phyloP scores from a whole-genome alignment of 53 echinoderm and acorn worm genomes.

The Actinopyga echinites region DNA sequence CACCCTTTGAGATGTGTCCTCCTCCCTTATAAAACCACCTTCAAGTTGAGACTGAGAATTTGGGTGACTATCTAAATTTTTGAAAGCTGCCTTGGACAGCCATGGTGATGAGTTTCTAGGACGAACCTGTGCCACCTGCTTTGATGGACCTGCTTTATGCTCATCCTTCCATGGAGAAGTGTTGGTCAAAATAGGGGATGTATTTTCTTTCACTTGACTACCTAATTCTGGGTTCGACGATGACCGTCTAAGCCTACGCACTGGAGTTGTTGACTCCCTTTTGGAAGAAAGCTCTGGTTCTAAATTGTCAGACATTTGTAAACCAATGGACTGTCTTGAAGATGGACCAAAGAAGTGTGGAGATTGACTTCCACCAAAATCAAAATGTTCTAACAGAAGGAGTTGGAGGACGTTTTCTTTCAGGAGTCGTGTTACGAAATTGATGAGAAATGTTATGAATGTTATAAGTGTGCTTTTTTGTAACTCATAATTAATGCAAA shows the following conservation, averaged over 20 bases:
- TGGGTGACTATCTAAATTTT: background rate
- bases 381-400: conserved; percentile 17
- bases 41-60: background rate
- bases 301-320: background rate
- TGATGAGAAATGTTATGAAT: too few relatives aligned
- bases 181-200: background rate
- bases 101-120: conserved; percentile 25
- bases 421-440: too few relatives aligned
- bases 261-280: background rate
- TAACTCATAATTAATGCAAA: too few relatives aligned
- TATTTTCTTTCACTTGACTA: background rate
- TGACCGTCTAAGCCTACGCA: conserved; percentile 4
- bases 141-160: conserved; percentile 12
- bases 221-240: conserved; percentile 31
- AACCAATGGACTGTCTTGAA: background rate
- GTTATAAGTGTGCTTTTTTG: too few relatives aligned
- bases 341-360: background rate
- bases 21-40: conserved; percentile 9
- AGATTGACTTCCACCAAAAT: background rate
- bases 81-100: conserved; percentile 10
- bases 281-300: background rate
- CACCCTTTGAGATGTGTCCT: background rate
- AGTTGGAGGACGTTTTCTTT: conserved; percentile 8
- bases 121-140: conserved; percentile 20
- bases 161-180: background rate